Evolutionary conservation across 2,113 vertebrate genomes (phyloP).

Genomic region (Myrmecobius fasciatus): DNA sequence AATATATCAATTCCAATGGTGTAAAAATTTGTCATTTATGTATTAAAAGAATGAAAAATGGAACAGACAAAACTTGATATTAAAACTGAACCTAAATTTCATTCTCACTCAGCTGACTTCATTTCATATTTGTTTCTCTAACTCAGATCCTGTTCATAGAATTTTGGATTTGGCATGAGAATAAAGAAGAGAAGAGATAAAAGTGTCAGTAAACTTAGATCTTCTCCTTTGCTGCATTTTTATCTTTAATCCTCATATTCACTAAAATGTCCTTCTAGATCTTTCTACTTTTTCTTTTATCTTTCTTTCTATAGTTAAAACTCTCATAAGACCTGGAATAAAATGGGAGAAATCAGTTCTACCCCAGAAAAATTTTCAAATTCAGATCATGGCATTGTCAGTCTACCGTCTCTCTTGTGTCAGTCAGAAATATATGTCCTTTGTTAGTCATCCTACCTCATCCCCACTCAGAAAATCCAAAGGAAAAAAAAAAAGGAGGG

Average conservation of each 20-base stretch:
- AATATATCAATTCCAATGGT: neutral
- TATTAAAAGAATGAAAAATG: neutral
- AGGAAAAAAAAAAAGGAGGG: neutral
- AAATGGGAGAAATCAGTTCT: neutral
- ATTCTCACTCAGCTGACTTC: neutral
- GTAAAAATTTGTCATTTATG: neutral
- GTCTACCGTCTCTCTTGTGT: neutral
- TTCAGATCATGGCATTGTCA: neutral
- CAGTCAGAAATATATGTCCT: neutral
- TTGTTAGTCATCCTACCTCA: neutral
- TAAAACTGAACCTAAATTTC: neutral
- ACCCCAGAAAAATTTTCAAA: neutral
- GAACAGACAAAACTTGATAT: neutral
- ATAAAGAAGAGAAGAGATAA: neutral
- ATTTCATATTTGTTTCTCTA: neutral
- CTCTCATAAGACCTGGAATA: neutral
- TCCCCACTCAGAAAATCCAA: neutral
- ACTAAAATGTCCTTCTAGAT: neutral
- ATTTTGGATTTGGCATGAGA: neutral
- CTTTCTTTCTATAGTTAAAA: neutral
- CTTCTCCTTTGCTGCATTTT: neutral
- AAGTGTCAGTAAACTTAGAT: neutral
- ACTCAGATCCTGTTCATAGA: neutral
- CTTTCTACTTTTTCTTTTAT: neutral
- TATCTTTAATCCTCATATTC: neutral